Evolutionary conservation across 23 tunicate species (phyloP), one percentile per base, ranked within the genome.

Genomic region (Trididemnum nubilum): DNA sequence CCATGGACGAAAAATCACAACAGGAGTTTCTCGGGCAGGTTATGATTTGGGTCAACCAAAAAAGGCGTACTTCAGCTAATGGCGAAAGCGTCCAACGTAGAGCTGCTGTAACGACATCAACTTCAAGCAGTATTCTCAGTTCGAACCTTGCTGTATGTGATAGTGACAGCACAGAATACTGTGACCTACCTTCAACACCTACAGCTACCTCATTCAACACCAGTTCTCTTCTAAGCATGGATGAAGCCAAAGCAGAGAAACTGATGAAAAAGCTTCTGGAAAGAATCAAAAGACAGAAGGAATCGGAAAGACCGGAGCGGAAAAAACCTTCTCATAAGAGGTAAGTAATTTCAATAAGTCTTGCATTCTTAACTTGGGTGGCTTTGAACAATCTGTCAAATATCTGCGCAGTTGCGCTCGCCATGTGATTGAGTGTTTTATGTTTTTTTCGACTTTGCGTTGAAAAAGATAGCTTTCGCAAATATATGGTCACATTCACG

Each of bases 111-210:
- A 7, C 15, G 9, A 5, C 74, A 4, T 5, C 37, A 7, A 37
- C 37, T 21, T 49, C 23, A 7, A 36, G 34, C 12, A 71, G 33
- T 40, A 64, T 75, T 21, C 75, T 70, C 5, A 59, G 61, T 51
- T 73, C 82, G 33, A 85, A 65, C 36, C 77, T 67, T 35, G 90
- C 90, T 29, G 84, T 85, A n/a, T 85, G 90, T 57, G 90, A 85
- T 58, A 85, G 90, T 37, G 90, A 85, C 31, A 85, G 90, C 59
- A 85, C 90, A 26, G 90, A 85, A 35, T 85, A 85, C 50, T 85
- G 90, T 71, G 90, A 85, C 34, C 84, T 85, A 1, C 90, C 90
- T 23, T 78, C 83, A 18, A 51, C 83, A n/a, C 27, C 78, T 34
- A 79, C 82, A 21, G 49, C 79, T 1, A 59, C 90, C 23, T 57